Evolutionary conservation across 2,797 vertebrate genomes (phyloP).

Genomic region (Bovichtus variegatus): DNA sequence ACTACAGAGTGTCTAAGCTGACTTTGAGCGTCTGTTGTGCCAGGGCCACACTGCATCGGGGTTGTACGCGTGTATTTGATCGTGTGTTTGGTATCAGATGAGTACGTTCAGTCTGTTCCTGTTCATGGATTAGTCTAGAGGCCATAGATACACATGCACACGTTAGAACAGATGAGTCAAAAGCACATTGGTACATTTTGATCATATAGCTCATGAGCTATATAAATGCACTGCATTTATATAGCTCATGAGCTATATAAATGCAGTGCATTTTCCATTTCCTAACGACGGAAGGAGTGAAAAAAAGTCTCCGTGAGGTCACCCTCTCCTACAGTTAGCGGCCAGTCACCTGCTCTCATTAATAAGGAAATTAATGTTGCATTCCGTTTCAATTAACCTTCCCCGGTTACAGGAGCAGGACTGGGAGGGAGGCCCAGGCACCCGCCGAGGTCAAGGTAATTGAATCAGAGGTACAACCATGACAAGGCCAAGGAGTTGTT

Average conservation of each 20-base stretch:
- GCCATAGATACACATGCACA: conserved; percentile 10
- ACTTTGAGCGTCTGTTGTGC: conserved; percentile 2
- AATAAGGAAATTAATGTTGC: conserved; percentile 89
- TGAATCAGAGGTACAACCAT: conserved; percentile 83
- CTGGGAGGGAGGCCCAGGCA: conserved; percentile 77
- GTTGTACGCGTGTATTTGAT: conserved; percentile 30
- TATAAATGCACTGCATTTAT: no score
- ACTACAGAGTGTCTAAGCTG: conserved; percentile 29
- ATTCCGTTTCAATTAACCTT: conserved; percentile 90
- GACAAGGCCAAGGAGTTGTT: conserved; percentile 77
- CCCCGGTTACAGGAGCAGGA: conserved; percentile 77
- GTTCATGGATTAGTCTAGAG: conserved; percentile 10
- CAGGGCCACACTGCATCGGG: conserved; percentile 24
- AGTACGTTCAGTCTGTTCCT: conserved; percentile 22
- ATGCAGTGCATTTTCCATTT: conserved; percentile 29
- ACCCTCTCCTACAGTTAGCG: conserved; percentile 74
- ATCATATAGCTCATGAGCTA: no score
- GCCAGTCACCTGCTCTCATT: conserved; percentile 82
- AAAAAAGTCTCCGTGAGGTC: conserved; percentile 59
- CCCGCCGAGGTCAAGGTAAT: conserved; percentile 85
- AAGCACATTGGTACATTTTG: conserved; percentile 16
- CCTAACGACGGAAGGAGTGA: conserved; percentile 44
- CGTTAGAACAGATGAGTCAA: neutral
- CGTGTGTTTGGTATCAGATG: neutral
- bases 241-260: no score